Evolutionary conservation across 2,797 vertebrate species (phyloP), one percentile per base, ranked within the genome.

Genomic region (Pteronotus mesoamericanus): DNA sequence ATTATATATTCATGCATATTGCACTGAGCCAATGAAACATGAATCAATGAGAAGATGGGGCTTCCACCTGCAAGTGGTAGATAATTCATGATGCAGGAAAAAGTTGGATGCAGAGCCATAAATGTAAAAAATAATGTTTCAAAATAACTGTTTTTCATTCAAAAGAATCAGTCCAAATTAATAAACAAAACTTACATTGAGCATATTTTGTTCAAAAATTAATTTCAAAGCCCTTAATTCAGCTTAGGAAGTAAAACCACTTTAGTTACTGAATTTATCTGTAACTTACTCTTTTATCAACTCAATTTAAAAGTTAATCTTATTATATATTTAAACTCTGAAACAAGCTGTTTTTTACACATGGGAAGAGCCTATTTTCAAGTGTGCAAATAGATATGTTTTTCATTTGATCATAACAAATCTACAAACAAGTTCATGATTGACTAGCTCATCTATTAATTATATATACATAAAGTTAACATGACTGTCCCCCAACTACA

Each of bases 141-240:
- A 69, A 94, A 92, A 84, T 77, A 59, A 68, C 24, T 78, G 3
- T 53, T 94, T 96, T 92, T 64, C 42, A 79, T 84, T 94, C 82
- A 86, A 80, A 94, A 89, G 32, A 77, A 15, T 53, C 57, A 83
- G 26, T 64, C 42, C 37, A 96, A 74, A 92, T 95, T 95, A 89
- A 94, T 93, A 86, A 78, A 93, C 18, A 77, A 82, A 94, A 94
- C 29, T 75, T 94, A 89, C 19, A 91, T 7, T 85, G 46, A 86
- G 18, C 82, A 94, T 42, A 86, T 96, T 91, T 88, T 86, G 61
- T 89, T 96, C 14, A 88, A 96, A 96, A 95, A 59, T 83, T 90
- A 98, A 96, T 96, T 97, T 92, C 71, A 94, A 95, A 91, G 61
- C 29, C 34, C 59, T 92, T 96, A 91, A 96, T 96, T 96, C 78